Evolutionary conservation across 2,888 invertebrate genomes (phyloP), one percentile per base, ranked within the genome.

Genomic region (Nycteola revayana): DNA sequence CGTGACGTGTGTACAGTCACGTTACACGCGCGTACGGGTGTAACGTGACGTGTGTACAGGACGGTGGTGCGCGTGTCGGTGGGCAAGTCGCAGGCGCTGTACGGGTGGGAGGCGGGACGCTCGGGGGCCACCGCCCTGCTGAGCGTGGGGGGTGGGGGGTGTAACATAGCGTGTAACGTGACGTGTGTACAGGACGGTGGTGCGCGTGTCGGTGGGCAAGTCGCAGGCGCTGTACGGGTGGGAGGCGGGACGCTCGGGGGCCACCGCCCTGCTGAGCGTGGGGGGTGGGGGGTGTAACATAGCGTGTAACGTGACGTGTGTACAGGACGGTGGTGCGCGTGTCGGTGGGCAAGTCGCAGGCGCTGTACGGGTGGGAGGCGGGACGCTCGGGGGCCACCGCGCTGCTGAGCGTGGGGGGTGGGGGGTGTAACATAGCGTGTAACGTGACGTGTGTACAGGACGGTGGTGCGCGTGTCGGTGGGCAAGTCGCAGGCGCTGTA

Each of bases 11-110:
- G n/a, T n/a, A n/a, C n/a, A n/a, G n/a, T n/a, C n/a, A n/a, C n/a
- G n/a, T n/a, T n/a, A n/a, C n/a, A n/a, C n/a, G n/a, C n/a, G n/a
- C n/a, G 18, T 18, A 18, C 18, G 18, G 18, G 18, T 18, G 18
- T 3, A 6, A 18, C 4, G 18, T 6, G 18, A 6, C 6, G 18
- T 18, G 18, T 18, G 18, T 18, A 6, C 18, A 94, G 94, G 81
- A 97, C 97, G 11, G 96, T 98, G 5, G 97, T 97, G 0, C 95
- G 95, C 67, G 94, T 97, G 21, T 94, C 94, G 3, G 94, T 97
- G 18, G 96, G 95, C 34, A 96, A 96, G 75, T 96, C 96, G 1
- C 96, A 96, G 66, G 94, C 95, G 1, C 84, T 97, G 27, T 96
- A 96, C 77, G 96, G 96, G 1, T 95, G 95, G 72, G 74, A n/a